Conservation (phyloP, 2,888 invertebrate genomes). For the Volucella zonaria region DNA sequence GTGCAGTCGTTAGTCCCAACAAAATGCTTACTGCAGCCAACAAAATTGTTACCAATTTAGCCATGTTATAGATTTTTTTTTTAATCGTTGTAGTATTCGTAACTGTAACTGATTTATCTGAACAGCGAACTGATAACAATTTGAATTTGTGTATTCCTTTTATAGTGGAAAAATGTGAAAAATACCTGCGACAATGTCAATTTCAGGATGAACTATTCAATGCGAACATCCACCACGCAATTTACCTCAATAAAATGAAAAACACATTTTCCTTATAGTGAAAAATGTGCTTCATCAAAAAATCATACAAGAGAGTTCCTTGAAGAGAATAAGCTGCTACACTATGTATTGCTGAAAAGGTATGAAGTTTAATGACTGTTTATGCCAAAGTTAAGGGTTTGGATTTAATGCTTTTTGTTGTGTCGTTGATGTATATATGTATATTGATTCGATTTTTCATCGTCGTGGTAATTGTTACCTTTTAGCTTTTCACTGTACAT, state of each 20-base stretch:
- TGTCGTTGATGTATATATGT: no score
- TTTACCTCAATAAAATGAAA: conserved; percentile 46
- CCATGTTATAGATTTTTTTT: conserved; percentile 31
- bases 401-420: no score
- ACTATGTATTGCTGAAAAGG: background rate
- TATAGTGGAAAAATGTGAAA: conserved; percentile 53
- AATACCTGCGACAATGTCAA: conserved; percentile 59
- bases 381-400: no score
- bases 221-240: conserved; percentile 54
- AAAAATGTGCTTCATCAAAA: conserved; percentile 59
- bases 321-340: background rate
- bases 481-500: no score
- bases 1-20: conserved; percentile 66
- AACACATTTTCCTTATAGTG: background rate
- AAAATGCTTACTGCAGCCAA: conserved; percentile 43
- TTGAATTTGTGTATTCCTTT: conserved; percentile 37
- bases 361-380: no score
- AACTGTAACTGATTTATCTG: conserved; percentile 39
- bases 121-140: conserved; percentile 59
- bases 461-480: no score
- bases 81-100: background rate
- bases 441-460: no score
- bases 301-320: background rate
- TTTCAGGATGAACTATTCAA: conserved; percentile 61
- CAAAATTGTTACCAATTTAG: conserved; percentile 49